Percentiles rank a stretch among this genome's conserved stretches.
These are phyloP conservation scores for Coelinius sp. DNA, from an alignment of 2,888 invertebrate genomes.

Conservation along the genomic window DNA sequence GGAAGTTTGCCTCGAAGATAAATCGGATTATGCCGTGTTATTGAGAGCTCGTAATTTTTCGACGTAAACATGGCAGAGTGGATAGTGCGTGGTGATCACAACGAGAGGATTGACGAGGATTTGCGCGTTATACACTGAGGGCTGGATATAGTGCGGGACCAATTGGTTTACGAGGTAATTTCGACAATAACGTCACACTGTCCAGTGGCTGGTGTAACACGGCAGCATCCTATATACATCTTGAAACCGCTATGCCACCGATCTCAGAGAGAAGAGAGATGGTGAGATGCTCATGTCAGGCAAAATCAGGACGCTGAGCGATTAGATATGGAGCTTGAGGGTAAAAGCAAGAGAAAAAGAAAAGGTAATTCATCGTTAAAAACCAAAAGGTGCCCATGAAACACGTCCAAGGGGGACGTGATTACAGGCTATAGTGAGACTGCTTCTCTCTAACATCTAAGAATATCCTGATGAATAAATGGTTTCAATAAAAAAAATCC, in stretches of 20 bases:
- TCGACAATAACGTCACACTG: constrained; percentile 17
- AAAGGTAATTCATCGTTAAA: constrained; percentile 44
- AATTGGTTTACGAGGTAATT: constrained; percentile 43
- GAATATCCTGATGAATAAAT: constrained; percentile 41
- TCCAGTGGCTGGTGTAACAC: constrained; percentile 16
- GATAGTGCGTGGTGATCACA: constrained; percentile 7
- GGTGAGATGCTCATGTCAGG: constrained; percentile 1
- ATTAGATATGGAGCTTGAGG: constrained; percentile 48
- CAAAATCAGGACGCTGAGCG: constrained; percentile 32
- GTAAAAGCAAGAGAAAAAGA: constrained; percentile 25
- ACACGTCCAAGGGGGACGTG: constrained; percentile 16
- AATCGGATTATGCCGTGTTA: constrained; percentile 47
- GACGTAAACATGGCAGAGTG: constrained; percentile 16
- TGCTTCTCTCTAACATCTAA: constrained; percentile 33
- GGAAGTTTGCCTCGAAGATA: constrained; percentile 42
- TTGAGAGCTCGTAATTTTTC: constrained; percentile 45
- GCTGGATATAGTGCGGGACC: constrained; percentile 38
- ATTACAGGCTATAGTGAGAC: constrained; percentile 44
- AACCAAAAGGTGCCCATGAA: constrained; percentile 37
- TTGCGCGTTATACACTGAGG: background rate
- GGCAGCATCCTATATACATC: constrained; percentile 30
- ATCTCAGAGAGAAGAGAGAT: constrained; percentile 3
- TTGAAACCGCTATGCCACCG: constrained; percentile 32
- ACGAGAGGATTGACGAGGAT: constrained; percentile 3
- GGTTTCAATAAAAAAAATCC: constrained; percentile 30